Percentiles rank a stretch among this genome's conserved stretches.
Conservation (phyloP, 2,113 vertebrate genomes). For the Tetrax tetrax region DNA sequence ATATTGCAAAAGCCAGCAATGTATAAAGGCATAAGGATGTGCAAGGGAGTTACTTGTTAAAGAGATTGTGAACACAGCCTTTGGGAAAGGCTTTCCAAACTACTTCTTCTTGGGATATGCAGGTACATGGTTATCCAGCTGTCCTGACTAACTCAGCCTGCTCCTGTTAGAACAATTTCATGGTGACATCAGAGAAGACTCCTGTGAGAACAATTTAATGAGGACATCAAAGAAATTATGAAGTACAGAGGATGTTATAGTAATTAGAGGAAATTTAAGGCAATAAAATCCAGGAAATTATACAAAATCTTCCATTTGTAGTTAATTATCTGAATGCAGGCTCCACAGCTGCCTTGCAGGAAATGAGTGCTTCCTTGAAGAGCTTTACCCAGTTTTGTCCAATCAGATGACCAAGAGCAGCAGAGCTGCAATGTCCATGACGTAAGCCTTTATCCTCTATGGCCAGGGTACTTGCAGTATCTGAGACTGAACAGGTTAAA, state of each 20-base stretch:
- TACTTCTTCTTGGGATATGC: not conserved
- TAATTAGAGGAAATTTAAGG: constrained; percentile 23
- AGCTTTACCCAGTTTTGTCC: not conserved
- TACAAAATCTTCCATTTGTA: not conserved
- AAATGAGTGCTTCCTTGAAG: not conserved
- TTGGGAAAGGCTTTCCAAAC: not conserved
- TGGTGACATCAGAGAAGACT: not conserved
- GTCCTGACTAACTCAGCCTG: not conserved
- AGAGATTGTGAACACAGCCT: not conserved
- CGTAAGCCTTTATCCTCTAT: not conserved
- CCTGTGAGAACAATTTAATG: not conserved
- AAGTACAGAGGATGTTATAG: not conserved
- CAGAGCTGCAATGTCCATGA: not conserved
- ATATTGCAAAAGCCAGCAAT: fast-evolving
- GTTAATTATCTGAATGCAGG: not conserved
- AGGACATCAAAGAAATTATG: not conserved
- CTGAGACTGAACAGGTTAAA: not conserved
- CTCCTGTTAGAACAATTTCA: too few relatives aligned
- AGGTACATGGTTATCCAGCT: not conserved
- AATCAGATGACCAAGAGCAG: not conserved
- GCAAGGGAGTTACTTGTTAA: not conserved
- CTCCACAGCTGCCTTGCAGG: constrained; percentile 7
- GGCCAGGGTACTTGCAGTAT: not conserved
- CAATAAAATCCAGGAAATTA: constrained; percentile 39
- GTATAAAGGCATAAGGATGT: not conserved